A percentile compares a stretch with the other conserved stretches of the same genome.
phyloP scores from a whole-genome alignment of 2,888 invertebrate species.

The Pardosa pseudoannulata region DNA sequence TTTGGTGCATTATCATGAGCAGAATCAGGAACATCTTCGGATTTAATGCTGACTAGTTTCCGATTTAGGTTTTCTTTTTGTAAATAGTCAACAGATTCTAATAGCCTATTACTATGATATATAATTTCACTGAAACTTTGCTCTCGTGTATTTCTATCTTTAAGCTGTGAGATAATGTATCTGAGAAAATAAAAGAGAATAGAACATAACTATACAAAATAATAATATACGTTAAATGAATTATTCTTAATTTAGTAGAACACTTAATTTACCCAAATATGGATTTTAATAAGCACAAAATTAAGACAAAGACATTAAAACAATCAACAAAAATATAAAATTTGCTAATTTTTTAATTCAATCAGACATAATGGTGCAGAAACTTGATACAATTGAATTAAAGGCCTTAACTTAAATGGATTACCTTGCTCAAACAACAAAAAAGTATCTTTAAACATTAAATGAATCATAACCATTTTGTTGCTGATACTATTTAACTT shows the following conservation, averaged over 20 bases:
- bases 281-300: too few species aligned
- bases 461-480: too few species aligned
- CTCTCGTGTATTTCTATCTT: constrained; percentile 40
- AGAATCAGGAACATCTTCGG: not conserved
- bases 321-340: too few species aligned
- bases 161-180: constrained; percentile 21
- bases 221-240: not conserved
- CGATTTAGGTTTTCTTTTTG: constrained; percentile 33
- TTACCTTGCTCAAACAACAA: too few species aligned
- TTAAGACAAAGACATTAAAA: not conserved
- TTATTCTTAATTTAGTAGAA: too few species aligned
- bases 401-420: too few species aligned
- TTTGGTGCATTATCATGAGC: not conserved
- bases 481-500: too few species aligned
- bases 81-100: constrained; percentile 57
- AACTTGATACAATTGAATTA: too few species aligned
- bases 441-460: too few species aligned
- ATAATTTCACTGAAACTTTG: constrained; percentile 51
- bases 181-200: constrained; percentile 26
- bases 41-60: constrained; percentile 9
- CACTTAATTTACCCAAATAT: too few species aligned
- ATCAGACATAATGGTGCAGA: too few species aligned
- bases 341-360: too few species aligned
- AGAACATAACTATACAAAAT: not conserved
- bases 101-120: constrained; percentile 42